Percentiles rank a stretch among this genome's conserved stretches.
These are phyloP conservation scores for Petrolisthes manimaculis DNA, from an alignment of 2,888 invertebrate species.

Conservation along the genomic window DNA sequence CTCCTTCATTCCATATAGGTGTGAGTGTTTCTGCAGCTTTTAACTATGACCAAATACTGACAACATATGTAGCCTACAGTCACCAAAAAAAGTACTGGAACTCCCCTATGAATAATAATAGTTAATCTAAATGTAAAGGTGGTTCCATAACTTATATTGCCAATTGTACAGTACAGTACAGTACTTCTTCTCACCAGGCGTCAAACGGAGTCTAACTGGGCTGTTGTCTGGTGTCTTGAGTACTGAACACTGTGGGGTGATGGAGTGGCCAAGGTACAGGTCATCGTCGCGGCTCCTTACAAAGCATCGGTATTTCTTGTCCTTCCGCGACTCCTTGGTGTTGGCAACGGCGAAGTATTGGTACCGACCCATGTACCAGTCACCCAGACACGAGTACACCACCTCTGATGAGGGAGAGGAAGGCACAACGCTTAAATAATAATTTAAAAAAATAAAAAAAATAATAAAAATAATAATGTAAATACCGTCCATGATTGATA, in stretches of 20 bases:
- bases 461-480: slow-evolving; percentile 25
- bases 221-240: slow-evolving; percentile 93
- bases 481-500: no score
- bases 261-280: slow-evolving; percentile 89
- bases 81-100: no score
- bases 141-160: no score
- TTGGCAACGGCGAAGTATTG: slow-evolving; percentile 97
- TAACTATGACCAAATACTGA: no score
- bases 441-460: slow-evolving; percentile 7
- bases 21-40: no score
- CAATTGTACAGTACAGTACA: no score
- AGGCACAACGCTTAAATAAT: not conserved
- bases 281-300: slow-evolving; percentile 94
- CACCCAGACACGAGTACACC: slow-evolving; percentile 91
- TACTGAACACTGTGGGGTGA: slow-evolving; percentile 92
- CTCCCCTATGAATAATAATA: no score
- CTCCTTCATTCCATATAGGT: no score
- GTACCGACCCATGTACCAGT: slow-evolving; percentile 97
- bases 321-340: slow-evolving; percentile 93
- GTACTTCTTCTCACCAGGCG: slow-evolving; percentile 76
- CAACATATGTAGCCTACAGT: no score
- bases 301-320: slow-evolving; percentile 94
- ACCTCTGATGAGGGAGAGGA: slow-evolving; percentile 74
- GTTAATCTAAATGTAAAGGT: no score
- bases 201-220: slow-evolving; percentile 87